phyloP scores from a whole-genome alignment of 2,888 invertebrate species.

The Chelonus formosanus region DNA sequence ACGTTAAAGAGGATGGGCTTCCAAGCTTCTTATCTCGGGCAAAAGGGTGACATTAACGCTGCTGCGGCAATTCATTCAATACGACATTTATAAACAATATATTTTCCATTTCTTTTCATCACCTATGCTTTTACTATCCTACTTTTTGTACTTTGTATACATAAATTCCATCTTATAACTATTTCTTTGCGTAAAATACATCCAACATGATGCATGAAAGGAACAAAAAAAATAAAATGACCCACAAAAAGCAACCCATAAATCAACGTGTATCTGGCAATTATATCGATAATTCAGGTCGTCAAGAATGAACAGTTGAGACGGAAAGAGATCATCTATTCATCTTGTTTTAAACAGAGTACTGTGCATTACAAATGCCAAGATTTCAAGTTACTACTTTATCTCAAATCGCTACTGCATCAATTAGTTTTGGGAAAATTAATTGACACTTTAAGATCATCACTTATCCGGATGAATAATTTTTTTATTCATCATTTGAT shows the following conservation, averaged over 20 bases:
- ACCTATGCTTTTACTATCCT: not conserved
- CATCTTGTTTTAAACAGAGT: slow-evolving; percentile 36
- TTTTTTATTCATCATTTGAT: too few relatives aligned
- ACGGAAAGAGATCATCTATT: slow-evolving; percentile 44
- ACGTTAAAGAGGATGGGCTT: slow-evolving; percentile 48
- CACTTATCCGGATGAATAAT: too few relatives aligned
- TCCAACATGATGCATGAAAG: not conserved
- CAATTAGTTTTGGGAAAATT: too few relatives aligned
- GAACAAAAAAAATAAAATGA: slow-evolving; percentile 21
- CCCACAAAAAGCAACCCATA: slow-evolving; percentile 42
- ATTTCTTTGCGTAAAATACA: not conserved
- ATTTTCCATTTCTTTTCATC: slow-evolving; percentile 29
- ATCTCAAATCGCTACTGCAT: too few relatives aligned
- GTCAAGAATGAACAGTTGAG: slow-evolving; percentile 48
- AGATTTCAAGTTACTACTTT: too few relatives aligned
- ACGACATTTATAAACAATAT: slow-evolving; percentile 48
- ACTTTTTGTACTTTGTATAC: not conserved
- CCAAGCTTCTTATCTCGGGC: slow-evolving; percentile 61
- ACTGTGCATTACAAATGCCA: too few relatives aligned
- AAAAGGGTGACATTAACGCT: slow-evolving; percentile 62
- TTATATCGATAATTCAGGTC: slow-evolving; percentile 57
- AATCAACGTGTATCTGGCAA: slow-evolving; percentile 57
- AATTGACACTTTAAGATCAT: too few relatives aligned
- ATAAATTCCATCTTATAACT: not conserved
- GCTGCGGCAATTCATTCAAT: slow-evolving; percentile 60